Conservation (phyloP, 2,797 vertebrate species). For the Pseudomugil tenellus region DNA sequence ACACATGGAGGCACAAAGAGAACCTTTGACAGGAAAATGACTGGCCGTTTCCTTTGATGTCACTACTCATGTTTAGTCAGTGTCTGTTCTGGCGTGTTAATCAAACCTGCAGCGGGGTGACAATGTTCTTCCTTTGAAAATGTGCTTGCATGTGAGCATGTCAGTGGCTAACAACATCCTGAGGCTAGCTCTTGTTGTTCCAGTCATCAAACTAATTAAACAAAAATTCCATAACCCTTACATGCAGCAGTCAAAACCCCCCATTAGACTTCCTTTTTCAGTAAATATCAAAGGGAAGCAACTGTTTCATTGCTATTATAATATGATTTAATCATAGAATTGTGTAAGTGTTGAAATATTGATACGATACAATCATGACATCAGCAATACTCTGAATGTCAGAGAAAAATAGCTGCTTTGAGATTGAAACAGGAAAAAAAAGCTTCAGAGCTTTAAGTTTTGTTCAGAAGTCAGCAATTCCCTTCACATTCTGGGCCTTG, state of each 20-base stretch:
- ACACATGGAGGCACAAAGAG: conserved; percentile 37
- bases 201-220: conserved; percentile 65
- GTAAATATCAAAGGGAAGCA: conserved; percentile 34
- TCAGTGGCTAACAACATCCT: conserved; percentile 53
- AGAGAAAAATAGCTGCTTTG: background rate
- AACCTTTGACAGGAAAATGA: conserved; percentile 51
- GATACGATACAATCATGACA: conserved; percentile 18
- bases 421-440: conserved; percentile 16
- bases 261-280: conserved; percentile 38
- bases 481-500: conserved; percentile 22
- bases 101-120: conserved; percentile 62
- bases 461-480: conserved; percentile 22
- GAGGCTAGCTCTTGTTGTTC: conserved; percentile 51
- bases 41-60: conserved; percentile 68
- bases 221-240: conserved; percentile 46
- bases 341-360: conserved; percentile 23
- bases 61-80: conserved; percentile 68
- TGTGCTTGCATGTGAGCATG: conserved; percentile 34
- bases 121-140: conserved; percentile 52
- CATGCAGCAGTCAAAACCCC: conserved; percentile 38
- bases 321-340: conserved; percentile 22
- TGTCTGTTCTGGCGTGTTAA: conserved; percentile 54
- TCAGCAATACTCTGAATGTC: conserved; percentile 4
- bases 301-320: conserved; percentile 21
- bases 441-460: conserved; percentile 10